A percentile compares a stretch with the other conserved stretches of the same genome.
Evolutionary conservation across 1,140 invertebrate genomes (phyloP).

Genomic region (Stegodyphus dumicola): DNA sequence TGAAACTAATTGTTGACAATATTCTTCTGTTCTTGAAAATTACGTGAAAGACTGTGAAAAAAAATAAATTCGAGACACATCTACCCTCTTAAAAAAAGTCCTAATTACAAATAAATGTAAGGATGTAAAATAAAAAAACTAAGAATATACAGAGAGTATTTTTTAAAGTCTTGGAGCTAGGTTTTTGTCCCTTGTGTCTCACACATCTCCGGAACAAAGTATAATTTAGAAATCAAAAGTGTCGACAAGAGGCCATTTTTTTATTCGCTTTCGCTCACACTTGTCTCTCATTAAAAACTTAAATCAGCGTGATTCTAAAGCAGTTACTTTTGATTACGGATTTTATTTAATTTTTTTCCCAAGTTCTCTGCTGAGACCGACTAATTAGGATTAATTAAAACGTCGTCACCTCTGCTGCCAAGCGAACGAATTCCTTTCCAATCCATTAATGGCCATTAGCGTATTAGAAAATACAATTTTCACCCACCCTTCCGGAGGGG

Average conservation of each 20-base stretch:
- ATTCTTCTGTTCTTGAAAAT: too few species aligned
- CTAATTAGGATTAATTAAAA: conserved; percentile 60
- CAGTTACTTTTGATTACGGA: conserved; percentile 49
- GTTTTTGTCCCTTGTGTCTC: too few species aligned
- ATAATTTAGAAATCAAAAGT: conserved; percentile 8
- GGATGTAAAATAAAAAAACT: too few species aligned
- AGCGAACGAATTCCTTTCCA: conserved; percentile 31
- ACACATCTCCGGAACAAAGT: neutral
- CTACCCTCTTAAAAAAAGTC: too few species aligned
- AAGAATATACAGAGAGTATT: too few species aligned
- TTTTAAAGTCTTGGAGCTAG: too few species aligned
- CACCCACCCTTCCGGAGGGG: neutral
- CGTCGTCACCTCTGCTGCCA: conserved; percentile 33
- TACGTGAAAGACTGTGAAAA: too few species aligned
- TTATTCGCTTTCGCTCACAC: conserved; percentile 15
- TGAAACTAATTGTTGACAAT: too few species aligned
- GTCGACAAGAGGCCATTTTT: conserved; percentile 26
- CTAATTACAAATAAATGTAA: too few species aligned
- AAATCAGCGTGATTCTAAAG: conserved; percentile 38
- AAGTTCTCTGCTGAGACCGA: conserved; percentile 2
- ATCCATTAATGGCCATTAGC: conserved; percentile 60
- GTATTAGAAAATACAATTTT: conserved; percentile 60
- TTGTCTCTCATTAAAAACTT: conserved; percentile 52
- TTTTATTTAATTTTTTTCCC: neutral
- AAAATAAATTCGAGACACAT: too few species aligned